Evolutionary conservation across 64 coral and sea anemone species (phyloP).

Genomic region (Actinia equina): DNA sequence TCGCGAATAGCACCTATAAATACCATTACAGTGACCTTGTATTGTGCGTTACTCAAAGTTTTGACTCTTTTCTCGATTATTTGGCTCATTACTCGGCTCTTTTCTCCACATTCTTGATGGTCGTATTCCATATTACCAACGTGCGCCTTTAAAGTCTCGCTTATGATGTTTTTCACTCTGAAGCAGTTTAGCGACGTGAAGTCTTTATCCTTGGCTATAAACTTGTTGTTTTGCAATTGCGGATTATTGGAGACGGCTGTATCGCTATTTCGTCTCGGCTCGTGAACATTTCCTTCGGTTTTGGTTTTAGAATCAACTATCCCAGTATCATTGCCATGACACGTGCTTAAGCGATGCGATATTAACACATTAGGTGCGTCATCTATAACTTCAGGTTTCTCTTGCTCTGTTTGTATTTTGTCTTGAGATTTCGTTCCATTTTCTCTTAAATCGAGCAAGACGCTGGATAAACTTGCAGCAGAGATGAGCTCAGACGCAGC

Average conservation of each 20-base stretch:
- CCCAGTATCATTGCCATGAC: not conserved
- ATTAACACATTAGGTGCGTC: not conserved
- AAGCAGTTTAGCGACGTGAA: not conserved
- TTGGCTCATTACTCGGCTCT: constrained; percentile 66
- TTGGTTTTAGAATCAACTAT: not conserved
- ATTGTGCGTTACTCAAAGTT: constrained; percentile 36
- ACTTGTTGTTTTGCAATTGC: not conserved
- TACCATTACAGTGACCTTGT: constrained; percentile 76
- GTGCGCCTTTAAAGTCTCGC: constrained; percentile 38
- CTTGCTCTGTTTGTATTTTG: not conserved
- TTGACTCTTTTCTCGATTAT: constrained; percentile 83
- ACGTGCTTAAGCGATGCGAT: constrained; percentile 6
- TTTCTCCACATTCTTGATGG: constrained; percentile 61
- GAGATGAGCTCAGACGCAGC: constrained; percentile 5
- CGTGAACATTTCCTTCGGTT: not conserved
- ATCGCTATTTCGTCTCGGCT: not conserved
- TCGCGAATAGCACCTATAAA: constrained; percentile 87
- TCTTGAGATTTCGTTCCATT: constrained; percentile 10
- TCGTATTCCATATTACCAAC: constrained; percentile 63
- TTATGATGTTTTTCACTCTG: constrained; percentile 42
- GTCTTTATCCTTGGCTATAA: not conserved
- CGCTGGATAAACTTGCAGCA: not conserved
- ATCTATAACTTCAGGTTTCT: not conserved
- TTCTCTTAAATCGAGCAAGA: not conserved
- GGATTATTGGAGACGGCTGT: not conserved